These are phyloP conservation scores for Callyntrura sp. DNA, from an alignment of 2,888 invertebrate genomes.

Conservation along the genomic window DNA sequence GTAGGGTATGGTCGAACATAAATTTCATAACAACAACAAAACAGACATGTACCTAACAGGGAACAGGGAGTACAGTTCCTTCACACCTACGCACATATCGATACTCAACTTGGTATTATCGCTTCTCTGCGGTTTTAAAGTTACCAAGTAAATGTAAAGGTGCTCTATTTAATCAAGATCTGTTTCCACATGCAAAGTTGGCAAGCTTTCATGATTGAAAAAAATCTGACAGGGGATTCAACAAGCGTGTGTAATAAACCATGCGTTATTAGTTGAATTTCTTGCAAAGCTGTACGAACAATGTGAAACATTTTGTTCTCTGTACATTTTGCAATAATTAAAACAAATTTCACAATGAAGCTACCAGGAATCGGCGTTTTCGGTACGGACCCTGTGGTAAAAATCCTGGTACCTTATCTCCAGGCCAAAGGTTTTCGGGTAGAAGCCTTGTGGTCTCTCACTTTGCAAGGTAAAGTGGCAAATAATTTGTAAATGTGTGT, in stretches of 20 bases:
- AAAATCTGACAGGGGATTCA: background rate
- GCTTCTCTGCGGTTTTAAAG: background rate
- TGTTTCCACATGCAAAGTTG: constrained; percentile 12
- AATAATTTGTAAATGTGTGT: background rate
- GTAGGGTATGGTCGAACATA: background rate
- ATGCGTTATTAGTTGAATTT: background rate
- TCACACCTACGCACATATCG: constrained; percentile 51
- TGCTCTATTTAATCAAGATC: constrained; percentile 25
- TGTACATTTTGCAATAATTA: background rate
- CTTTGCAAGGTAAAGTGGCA: constrained; percentile 86
- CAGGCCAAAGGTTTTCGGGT: constrained; percentile 97
- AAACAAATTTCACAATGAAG: constrained; percentile 37
- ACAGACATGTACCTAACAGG: constrained; percentile 27
- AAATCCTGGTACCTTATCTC: constrained; percentile 94
- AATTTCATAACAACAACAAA: constrained; percentile 54
- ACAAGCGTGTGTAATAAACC: background rate
- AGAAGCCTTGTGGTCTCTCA: constrained; percentile 97
- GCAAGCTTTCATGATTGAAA: background rate
- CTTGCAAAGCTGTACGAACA: background rate
- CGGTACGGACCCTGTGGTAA: constrained; percentile 94
- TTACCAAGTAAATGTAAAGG: constrained; percentile 4
- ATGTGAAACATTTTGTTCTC: background rate
- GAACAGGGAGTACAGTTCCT: constrained; percentile 27
- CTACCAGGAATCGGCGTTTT: constrained; percentile 88
- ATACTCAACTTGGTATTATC: constrained; percentile 4